Evolutionary conservation across 2,113 vertebrate species (phyloP).

Genomic region (Cyprinodon brontotheroides): DNA sequence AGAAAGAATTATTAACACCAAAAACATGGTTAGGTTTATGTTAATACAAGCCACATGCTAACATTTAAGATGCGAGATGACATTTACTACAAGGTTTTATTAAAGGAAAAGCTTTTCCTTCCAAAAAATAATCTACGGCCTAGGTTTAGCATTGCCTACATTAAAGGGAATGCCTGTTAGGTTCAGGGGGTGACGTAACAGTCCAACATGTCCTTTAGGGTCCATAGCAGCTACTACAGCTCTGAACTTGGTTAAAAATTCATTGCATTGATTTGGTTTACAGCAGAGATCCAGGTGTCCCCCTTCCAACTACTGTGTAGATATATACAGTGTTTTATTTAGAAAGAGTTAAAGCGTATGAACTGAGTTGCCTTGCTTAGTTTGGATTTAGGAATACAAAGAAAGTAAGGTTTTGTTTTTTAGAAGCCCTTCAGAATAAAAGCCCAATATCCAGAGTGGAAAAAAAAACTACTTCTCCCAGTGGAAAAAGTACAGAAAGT

Average conservation of each 20-base stretch:
- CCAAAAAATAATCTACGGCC: background rate
- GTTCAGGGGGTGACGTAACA: constrained; percentile 20
- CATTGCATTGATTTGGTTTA: constrained; percentile 65
- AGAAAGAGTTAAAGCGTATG: constrained; percentile 1
- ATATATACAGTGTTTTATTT: constrained; percentile 44
- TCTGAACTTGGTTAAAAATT: constrained; percentile 65
- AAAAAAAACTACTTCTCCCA: background rate
- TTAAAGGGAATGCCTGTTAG: constrained; percentile 25
- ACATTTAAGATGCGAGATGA: constrained; percentile 33
- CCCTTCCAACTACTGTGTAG: constrained; percentile 35
- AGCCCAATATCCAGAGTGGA: constrained; percentile 3
- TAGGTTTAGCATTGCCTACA: constrained; percentile 1
- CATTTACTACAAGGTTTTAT: constrained; percentile 14
- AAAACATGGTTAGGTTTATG: constrained; percentile 20
- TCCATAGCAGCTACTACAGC: constrained; percentile 46
- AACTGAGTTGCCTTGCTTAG: background rate
- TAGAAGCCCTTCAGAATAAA: constrained; percentile 21
- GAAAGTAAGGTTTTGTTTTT: constrained; percentile 9
- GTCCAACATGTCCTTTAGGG: constrained; percentile 48
- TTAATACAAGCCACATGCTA: constrained; percentile 40
- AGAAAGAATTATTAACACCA: background rate
- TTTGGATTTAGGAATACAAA: constrained; percentile 1
- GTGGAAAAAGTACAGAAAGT: background rate
- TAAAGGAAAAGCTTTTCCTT: constrained; percentile 1
- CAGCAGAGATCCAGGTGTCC: constrained; percentile 33